Evolutionary conservation across 2,888 invertebrate species (phyloP).

Genomic region (Mesorhabditis belari): DNA sequence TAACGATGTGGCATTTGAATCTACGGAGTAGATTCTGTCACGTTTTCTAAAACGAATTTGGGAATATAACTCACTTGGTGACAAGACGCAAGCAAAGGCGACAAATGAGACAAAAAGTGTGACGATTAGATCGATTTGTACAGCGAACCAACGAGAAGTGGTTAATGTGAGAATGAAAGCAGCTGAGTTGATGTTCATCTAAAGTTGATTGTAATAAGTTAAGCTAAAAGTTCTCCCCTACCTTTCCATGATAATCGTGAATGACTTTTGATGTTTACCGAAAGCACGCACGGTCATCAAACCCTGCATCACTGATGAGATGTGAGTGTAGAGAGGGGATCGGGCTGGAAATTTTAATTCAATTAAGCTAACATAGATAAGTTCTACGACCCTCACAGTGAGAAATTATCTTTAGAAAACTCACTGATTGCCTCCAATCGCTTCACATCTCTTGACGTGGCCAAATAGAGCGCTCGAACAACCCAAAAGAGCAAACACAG

Average conservation of each 20-base stretch:
- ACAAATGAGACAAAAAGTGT: constrained; percentile 77
- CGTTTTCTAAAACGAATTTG: no score
- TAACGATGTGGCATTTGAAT: neutral
- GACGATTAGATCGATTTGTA: constrained; percentile 83
- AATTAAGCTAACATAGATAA: neutral
- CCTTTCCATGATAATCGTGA: constrained; percentile 54
- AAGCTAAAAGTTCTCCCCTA: neutral
- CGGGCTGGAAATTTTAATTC: constrained; percentile 62
- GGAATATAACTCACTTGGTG: constrained; percentile 16
- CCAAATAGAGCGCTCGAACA: constrained; percentile 70
- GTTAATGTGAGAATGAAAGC: constrained; percentile 85
- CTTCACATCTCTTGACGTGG: constrained; percentile 73
- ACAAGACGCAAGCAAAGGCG: constrained; percentile 72
- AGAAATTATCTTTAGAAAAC: constrained; percentile 11
- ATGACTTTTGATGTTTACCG: constrained; percentile 72
- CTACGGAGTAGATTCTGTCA: no score
- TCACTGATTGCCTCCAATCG: constrained; percentile 59
- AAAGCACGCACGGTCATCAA: constrained; percentile 84
- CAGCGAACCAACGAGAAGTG: constrained; percentile 83
- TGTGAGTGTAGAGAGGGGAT: constrained; percentile 88
- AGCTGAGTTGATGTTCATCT: constrained; percentile 72
- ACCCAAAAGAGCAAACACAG: constrained; percentile 70
- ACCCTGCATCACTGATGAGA: constrained; percentile 81
- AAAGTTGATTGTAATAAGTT: constrained; percentile 24
- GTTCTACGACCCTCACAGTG: no score